Base-by-base conservation (phyloP, 2,797 vertebrate genomes). In the Remorina albescens region DNA sequence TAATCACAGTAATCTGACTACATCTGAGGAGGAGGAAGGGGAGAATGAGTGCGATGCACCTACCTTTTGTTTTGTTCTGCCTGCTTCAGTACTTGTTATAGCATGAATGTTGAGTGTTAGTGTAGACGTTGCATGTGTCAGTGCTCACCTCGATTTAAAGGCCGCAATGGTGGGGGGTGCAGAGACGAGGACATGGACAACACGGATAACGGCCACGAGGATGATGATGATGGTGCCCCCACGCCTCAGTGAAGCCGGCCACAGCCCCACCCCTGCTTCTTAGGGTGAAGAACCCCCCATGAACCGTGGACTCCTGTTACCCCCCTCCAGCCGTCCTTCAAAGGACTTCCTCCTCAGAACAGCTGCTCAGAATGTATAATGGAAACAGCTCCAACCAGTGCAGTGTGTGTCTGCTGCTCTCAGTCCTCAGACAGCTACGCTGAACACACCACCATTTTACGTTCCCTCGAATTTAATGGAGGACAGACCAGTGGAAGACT, bases 361-460 rank as follows among this genome's bases (percentile, higher is more conserved):
- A 91, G 91, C 88, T 92, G 92, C 85, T 91, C 82, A 78, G 87
- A 89, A 89, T 88, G 80, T 85, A 87, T 88, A 91, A 89, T 91
- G 85, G 87, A 87, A 87, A 75, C 62, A 56, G 75, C 74, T 76
- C 55, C 71, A 75, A 77, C 70, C 78, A 47, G 78, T 44, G 6
- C 66, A 23, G 78, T 46, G 80, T 82, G 81, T 60, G 74, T 88
- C 67, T 81, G 28, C 81, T 78, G 81, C 74, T 82, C 73, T 76
- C 68, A 46, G 81, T 82, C 71, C 69, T 77, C 76, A 82, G 67
- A 85, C 76, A 79, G 69, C 82, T 84, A 79, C 78, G 78, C 69
- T 66, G 75, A 77, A 76, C 81, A 85, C 66, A 51, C 82, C 85
- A 71, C 79, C 85, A 75, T 80, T 85, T 86, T 74, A 74, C 80